A percentile compares a stretch with the other conserved stretches of the same genome.
Conservation (phyloP, 2,888 invertebrate genomes). For the Himalopsyche kuldschensis region DNA sequence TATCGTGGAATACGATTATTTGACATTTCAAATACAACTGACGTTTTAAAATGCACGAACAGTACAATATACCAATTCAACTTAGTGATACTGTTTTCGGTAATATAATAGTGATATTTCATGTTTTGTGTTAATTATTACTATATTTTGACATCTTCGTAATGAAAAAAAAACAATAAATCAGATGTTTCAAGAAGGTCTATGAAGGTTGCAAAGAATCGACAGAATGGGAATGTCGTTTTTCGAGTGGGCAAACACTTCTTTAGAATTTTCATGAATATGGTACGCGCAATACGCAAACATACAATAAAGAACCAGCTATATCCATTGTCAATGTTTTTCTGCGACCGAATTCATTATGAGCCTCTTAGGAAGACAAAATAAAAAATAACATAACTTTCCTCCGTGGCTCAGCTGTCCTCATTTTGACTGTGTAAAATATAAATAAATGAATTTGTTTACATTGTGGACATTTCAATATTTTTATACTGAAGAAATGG, state of each 20-base stretch:
- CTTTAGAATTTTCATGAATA: not conserved
- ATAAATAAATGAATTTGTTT: not conserved
- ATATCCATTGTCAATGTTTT: too few species aligned
- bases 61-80: too few species aligned
- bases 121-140: too few species aligned
- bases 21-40: too few species aligned
- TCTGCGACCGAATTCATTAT: too few species aligned
- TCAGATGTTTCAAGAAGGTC: not conserved
- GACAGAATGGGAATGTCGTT: not conserved
- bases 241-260: not conserved
- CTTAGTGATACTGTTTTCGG: too few species aligned
- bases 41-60: too few species aligned
- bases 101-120: too few species aligned
- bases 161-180: not conserved
- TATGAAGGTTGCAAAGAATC: not conserved
- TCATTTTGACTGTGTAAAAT: not conserved
- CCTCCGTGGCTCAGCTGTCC: not conserved
- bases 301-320: not conserved
- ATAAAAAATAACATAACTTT: not conserved
- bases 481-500: not conserved
- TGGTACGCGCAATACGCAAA: not conserved
- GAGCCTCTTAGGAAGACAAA: not conserved
- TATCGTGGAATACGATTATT: too few species aligned
- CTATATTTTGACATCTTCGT: not conserved
- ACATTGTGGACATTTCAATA: not conserved